phyloP scores from a whole-genome alignment of 2,888 invertebrate genomes.

The Phytoseiulus persimilis region DNA sequence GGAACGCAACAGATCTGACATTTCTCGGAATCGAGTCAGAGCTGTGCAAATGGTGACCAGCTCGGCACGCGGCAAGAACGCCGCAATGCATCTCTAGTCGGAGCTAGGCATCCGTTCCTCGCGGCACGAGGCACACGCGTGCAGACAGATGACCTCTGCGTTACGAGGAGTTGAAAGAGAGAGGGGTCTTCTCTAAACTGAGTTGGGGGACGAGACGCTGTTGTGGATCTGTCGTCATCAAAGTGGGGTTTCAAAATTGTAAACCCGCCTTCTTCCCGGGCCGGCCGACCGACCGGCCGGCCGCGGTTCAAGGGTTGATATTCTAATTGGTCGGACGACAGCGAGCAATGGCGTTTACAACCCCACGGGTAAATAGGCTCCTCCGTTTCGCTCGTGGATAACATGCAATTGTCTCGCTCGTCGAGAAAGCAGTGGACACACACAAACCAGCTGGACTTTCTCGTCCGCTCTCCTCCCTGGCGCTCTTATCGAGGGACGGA shows the following conservation, averaged over 20 bases:
- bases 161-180: background rate
- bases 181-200: too few species aligned
- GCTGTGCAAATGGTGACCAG: background rate
- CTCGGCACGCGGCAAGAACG: background rate
- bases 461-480: background rate
- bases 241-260: conserved; percentile 5
- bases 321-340: background rate
- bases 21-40: background rate
- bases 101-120: background rate
- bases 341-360: conserved; percentile 5
- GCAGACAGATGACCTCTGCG: background rate
- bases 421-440: background rate
- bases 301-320: background rate
- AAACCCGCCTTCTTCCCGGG: background rate
- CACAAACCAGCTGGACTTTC: background rate
- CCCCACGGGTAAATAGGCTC: background rate
- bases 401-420: background rate
- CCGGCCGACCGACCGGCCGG: background rate
- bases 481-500: background rate
- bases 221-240: background rate
- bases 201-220: background rate
- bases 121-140: background rate
- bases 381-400: background rate
- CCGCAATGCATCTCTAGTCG: background rate
- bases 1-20: background rate